These are phyloP conservation scores for Zaprionus ornatus DNA, from an alignment of 1,140 invertebrate species.

Conservation along the genomic window DNA sequence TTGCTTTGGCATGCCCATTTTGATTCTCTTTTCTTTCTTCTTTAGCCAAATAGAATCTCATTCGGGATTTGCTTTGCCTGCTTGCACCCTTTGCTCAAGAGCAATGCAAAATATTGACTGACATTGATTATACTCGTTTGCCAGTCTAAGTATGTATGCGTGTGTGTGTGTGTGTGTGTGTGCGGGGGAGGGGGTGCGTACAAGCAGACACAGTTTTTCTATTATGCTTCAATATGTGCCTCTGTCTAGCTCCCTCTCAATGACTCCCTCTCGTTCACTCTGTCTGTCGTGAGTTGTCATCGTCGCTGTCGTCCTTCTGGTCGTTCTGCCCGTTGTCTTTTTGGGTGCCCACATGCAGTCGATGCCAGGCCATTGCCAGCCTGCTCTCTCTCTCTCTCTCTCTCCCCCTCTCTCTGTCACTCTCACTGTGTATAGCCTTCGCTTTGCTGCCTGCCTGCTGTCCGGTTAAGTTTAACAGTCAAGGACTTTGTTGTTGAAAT, in stretches of 20 bases:
- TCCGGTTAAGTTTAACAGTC: slow-evolving; percentile 80
- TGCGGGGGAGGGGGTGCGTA: background rate
- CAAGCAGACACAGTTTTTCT: slow-evolving; percentile 61
- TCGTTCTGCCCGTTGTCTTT: slow-evolving; percentile 36
- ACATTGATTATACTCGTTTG: slow-evolving; percentile 63
- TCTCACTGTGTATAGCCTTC: background rate
- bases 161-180: slow-evolving; percentile 23
- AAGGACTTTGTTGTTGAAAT: slow-evolving; percentile 81
- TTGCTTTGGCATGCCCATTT: slow-evolving; percentile 9
- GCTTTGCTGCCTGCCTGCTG: slow-evolving; percentile 22
- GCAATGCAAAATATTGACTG: slow-evolving; percentile 75
- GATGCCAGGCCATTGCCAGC: background rate
- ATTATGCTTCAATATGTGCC: slow-evolving; percentile 68
- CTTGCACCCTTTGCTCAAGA: slow-evolving; percentile 27
- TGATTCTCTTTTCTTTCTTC: slow-evolving; percentile 6
- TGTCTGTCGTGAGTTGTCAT: slow-evolving; percentile 35
- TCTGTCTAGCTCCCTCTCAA: background rate
- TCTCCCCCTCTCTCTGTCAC: background rate
- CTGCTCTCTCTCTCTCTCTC: background rate
- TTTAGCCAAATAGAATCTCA: slow-evolving; percentile 33
- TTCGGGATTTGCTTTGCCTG: slow-evolving; percentile 22
- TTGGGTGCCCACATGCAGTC: slow-evolving; percentile 32
- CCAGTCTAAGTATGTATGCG: background rate
- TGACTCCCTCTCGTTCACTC: background rate
- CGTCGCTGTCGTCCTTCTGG: slow-evolving; percentile 17